Conservation (phyloP, 2,113 vertebrate genomes). For the Pedetes capensis region DNA sequence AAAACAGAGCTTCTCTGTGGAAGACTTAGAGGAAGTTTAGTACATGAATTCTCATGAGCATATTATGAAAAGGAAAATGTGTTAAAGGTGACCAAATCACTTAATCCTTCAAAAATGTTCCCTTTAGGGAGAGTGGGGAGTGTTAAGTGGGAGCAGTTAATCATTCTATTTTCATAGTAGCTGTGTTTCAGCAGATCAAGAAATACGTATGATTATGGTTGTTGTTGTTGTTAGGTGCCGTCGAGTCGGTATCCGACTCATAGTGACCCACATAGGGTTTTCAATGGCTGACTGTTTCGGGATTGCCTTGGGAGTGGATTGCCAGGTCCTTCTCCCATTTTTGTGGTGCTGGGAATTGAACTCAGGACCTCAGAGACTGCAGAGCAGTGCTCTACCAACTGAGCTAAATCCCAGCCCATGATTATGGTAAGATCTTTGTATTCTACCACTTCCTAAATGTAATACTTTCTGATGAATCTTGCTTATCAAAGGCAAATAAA, state of each 20-base stretch:
- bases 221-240: no score
- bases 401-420: no score
- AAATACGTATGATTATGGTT: no score
- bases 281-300: no score
- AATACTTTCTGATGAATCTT: background rate
- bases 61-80: conserved; percentile 28
- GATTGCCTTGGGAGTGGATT: no score
- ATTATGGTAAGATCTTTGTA: background rate
- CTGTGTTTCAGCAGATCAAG: background rate
- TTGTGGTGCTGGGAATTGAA: no score
- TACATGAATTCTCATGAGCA: background rate
- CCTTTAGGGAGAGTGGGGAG: background rate
- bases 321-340: no score
- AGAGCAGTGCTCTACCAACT: no score
- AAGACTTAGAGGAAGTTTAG: background rate
- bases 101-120: background rate
- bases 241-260: no score
- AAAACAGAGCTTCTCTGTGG: background rate
- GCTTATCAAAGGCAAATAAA: background rate
- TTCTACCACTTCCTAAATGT: conserved; percentile 9
- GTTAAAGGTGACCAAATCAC: background rate
- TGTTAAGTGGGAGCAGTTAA: background rate
- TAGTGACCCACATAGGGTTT: no score
- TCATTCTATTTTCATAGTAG: conserved; percentile 13
- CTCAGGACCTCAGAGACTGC: no score